Evolutionary conservation across 1,140 invertebrate genomes (phyloP).

Genomic region (Tyrophagus putrescentiae): DNA sequence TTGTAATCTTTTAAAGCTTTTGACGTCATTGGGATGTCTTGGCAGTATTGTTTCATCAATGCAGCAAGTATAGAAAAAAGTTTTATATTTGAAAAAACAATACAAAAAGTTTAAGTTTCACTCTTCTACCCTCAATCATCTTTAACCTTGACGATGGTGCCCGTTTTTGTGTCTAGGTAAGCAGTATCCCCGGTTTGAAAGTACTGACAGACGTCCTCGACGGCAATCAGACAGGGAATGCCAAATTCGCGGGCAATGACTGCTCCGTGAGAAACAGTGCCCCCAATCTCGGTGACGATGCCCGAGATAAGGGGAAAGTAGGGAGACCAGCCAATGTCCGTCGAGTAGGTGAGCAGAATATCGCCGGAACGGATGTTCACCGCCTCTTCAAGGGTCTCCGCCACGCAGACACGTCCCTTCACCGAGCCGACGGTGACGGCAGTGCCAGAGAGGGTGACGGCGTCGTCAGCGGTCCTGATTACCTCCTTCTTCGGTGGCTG

Average conservation of each 20-base stretch:
- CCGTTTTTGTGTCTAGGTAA: slow-evolving; percentile 29
- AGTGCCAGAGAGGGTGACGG: slow-evolving; percentile 41
- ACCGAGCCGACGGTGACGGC: slow-evolving; percentile 52
- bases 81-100: no score
- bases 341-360: slow-evolving; percentile 57
- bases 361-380: slow-evolving; percentile 44
- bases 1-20: no score
- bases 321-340: slow-evolving; percentile 72
- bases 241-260: slow-evolving; percentile 73
- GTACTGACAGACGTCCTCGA: slow-evolving; percentile 45
- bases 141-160: slow-evolving; percentile 26
- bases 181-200: slow-evolving; percentile 47
- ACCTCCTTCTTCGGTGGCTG: background rate
- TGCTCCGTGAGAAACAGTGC: slow-evolving; percentile 68
- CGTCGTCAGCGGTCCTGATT: slow-evolving; percentile 1
- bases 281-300: slow-evolving; percentile 69
- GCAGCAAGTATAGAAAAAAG: no score
- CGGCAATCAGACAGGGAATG: slow-evolving; percentile 61
- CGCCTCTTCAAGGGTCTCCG: slow-evolving; percentile 36
- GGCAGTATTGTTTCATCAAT: no score
- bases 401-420: slow-evolving; percentile 51
- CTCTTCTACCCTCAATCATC: no score
- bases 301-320: slow-evolving; percentile 65
- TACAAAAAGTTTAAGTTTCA: no score
- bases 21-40: no score